Evolutionary conservation across 2,888 invertebrate species (phyloP).

Genomic region (Meloe dianella): DNA sequence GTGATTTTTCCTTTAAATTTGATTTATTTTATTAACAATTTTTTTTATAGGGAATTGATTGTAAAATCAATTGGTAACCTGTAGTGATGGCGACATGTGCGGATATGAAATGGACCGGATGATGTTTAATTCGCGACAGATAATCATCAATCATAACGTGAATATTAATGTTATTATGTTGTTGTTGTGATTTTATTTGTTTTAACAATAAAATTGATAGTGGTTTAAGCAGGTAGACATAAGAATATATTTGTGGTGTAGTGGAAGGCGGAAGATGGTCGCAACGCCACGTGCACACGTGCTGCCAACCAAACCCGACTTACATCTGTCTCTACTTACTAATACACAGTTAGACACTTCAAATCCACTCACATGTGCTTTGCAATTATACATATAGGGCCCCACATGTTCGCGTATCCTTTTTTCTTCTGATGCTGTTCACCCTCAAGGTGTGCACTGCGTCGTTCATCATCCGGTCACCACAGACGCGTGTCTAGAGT

Average conservation of each 20-base stretch:
- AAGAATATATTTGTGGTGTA: constrained; percentile 19
- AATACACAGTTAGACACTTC: constrained; percentile 40
- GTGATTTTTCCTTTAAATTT: neutral
- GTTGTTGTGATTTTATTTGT: neutral
- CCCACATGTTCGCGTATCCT: constrained; percentile 25
- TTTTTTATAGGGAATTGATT: neutral
- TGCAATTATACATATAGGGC: constrained; percentile 34
- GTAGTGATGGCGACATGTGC: neutral
- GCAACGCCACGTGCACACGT: constrained; percentile 45
- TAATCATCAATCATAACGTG: neutral
- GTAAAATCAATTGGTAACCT: neutral
- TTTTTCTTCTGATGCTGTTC: constrained; percentile 22
- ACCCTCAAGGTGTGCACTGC: constrained; percentile 24
- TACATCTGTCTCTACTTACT: constrained; percentile 44
- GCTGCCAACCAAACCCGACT: constrained; percentile 35
- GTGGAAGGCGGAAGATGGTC: constrained; percentile 42
- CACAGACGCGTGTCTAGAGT: constrained; percentile 18
- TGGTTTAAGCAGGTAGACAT: constrained; percentile 34
- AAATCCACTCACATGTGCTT: constrained; percentile 44
- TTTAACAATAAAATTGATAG: neutral
- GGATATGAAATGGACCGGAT: constrained; percentile 32
- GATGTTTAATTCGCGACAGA: constrained; percentile 19
- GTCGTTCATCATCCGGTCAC: constrained; percentile 19
- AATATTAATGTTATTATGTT: neutral
- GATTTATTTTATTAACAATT: constrained; percentile 2